Evolutionary conservation across 2,113 vertebrate genomes (phyloP), one percentile per base, ranked within the genome.

Genomic region (Carassius auratus): DNA sequence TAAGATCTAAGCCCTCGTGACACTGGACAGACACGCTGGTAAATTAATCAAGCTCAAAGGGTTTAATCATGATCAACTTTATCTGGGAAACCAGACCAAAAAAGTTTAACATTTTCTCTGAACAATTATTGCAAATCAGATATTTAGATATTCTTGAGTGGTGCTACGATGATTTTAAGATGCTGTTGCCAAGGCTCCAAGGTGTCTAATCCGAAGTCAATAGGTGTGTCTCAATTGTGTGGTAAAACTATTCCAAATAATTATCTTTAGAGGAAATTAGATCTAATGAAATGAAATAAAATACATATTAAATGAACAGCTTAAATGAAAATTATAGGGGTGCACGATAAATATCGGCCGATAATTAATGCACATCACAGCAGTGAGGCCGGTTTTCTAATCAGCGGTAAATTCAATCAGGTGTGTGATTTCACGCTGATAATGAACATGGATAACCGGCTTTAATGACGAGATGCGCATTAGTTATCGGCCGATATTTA

Each of bases 41-140:
- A 69, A 82, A 71, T 82, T 82, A 55, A 82, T 71, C 80, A 82
- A 71, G 48, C 48, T 82, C 80, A 36, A 82, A 52, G 26, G 5
- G 64, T 71, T 82, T 71, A 52, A 71, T 69, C 80, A 38, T 7
- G 80, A 69, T 81, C 38, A 68, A 64, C 62, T 66, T 68, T 81
- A 81, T 68, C 62, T 68, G 61, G 26, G 79, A 2, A 52, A 69
- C 23, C 7, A 48, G 36, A 80, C 12, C 33, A 38, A n/a, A 30
- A 33, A 57, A 77, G 2, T 59, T 71, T 5, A 30, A 1, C 30
- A 30, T 71, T 42, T 19, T 19, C 36, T 42, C 17, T 38, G 33
- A 21, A 68, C 30, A 38, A 38, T 38, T 4, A 10, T 21, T 71
- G 12, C 7, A 36, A 69, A 36, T 7, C 33, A 69, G 33, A 21